Conservation (phyloP, 1,140 invertebrate genomes). For the Planococcus citri region DNA sequence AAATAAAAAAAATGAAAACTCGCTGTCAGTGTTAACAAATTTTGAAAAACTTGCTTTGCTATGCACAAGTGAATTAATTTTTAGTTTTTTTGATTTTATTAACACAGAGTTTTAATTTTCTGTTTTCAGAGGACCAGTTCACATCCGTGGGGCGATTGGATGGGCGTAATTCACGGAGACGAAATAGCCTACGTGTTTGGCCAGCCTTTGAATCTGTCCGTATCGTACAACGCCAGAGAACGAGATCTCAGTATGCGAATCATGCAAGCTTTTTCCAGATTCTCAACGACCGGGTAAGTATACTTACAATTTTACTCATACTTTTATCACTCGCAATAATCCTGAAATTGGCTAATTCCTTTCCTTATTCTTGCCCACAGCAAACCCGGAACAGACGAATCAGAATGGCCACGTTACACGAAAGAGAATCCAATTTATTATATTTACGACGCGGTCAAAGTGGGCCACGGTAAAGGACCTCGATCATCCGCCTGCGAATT, state of each 20-base stretch:
- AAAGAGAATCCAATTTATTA: constrained; percentile 73
- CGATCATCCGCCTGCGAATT: constrained; percentile 79
- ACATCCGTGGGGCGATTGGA: constrained; percentile 89
- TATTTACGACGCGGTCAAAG: constrained; percentile 67
- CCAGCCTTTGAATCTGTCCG: constrained; percentile 70
- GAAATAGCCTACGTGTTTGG: constrained; percentile 96
- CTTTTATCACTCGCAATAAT: neutral
- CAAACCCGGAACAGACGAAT: constrained; percentile 63
- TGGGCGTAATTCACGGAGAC: constrained; percentile 94
- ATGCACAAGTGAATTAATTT: no score
- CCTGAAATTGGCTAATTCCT: neutral
- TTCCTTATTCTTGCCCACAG: constrained; percentile 43
- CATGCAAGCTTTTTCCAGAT: constrained; percentile 73
- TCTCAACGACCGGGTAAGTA: constrained; percentile 73
- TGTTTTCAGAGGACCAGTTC: constrained; percentile 73
- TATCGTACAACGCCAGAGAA: constrained; percentile 68
- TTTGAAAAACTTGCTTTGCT: no score
- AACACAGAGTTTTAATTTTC: constrained; percentile 11
- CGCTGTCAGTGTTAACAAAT: no score
- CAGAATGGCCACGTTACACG: constrained; percentile 79
- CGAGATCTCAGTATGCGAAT: constrained; percentile 70
- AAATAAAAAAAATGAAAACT: no score
- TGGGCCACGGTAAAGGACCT: constrained; percentile 60
- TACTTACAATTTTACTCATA: no score
- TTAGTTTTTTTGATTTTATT: no score